Evolutionary conservation across 2,888 invertebrate genomes (phyloP).

Genomic region (Dryadula phaetusa): DNA sequence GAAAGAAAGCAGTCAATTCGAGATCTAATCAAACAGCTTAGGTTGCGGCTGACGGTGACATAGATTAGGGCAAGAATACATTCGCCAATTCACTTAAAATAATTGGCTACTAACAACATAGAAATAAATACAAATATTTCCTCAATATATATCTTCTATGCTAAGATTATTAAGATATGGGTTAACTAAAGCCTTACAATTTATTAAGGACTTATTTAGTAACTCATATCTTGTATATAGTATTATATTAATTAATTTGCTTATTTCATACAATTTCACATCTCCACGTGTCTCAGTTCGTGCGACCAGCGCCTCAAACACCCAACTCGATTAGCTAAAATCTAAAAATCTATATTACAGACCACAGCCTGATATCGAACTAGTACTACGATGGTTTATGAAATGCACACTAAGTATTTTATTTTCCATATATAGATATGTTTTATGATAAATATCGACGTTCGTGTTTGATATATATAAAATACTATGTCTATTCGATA

Average conservation of each 20-base stretch:
- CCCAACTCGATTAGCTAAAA: constrained; percentile 45
- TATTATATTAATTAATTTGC: constrained; percentile 2
- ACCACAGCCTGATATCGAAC: constrained; percentile 63
- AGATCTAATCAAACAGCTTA: constrained; percentile 75
- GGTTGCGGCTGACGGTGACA: constrained; percentile 15
- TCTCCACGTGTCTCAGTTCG: constrained; percentile 45
- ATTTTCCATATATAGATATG: too few relatives aligned
- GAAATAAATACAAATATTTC: not conserved
- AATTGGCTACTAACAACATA: constrained; percentile 9
- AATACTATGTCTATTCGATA: not conserved
- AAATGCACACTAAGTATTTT: constrained; percentile 44
- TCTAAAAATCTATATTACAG: constrained; percentile 51
- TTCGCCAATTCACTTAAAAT: constrained; percentile 36
- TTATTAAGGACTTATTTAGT: not conserved
- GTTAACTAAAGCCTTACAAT: constrained; percentile 8
- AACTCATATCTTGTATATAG: constrained; percentile 16
- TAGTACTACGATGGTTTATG: constrained; percentile 51
- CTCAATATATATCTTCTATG: not conserved
- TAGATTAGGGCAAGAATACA: constrained; percentile 50
- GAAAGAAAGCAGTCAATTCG: constrained; percentile 72
- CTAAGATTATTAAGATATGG: not conserved
- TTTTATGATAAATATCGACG: too few relatives aligned
- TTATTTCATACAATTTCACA: constrained; percentile 17
- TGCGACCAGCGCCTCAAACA: constrained; percentile 69
- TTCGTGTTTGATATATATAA: too few relatives aligned